Percentiles rank a stretch among this genome's conserved stretches.
Conservation (phyloP, 2,888 invertebrate genomes). For the Pinctada fucata region DNA sequence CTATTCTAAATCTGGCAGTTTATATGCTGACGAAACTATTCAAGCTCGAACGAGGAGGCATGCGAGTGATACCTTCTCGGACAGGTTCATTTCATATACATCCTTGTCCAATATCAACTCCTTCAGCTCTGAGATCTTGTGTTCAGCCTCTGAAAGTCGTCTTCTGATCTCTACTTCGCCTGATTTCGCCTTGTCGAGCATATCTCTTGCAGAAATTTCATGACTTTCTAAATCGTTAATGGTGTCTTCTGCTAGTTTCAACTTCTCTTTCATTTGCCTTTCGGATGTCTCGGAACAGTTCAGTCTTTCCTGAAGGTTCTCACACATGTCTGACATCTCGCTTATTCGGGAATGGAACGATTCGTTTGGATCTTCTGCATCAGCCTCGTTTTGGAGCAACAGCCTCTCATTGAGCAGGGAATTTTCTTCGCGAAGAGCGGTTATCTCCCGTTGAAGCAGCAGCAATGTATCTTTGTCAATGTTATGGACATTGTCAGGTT, state of each 20-base stretch:
- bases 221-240: slow-evolving; percentile 65
- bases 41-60: too few relatives aligned
- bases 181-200: slow-evolving; percentile 60
- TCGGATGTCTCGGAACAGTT: slow-evolving; percentile 60
- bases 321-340: slow-evolving; percentile 62
- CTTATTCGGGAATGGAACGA: slow-evolving; percentile 39
- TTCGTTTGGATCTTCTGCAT: slow-evolving; percentile 41
- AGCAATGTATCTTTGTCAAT: too few relatives aligned
- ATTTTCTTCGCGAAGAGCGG: slow-evolving; percentile 58
- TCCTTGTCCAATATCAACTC: slow-evolving; percentile 66
- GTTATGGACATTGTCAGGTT: too few relatives aligned
- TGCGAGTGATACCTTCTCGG: slow-evolving; percentile 62
- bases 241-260: slow-evolving; percentile 66
- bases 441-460: slow-evolving; percentile 41
- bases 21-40: too few relatives aligned
- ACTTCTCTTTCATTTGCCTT: slow-evolving; percentile 59
- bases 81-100: slow-evolving; percentile 56
- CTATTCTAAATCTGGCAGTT: too few relatives aligned
- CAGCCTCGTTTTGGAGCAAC: slow-evolving; percentile 40
- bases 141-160: slow-evolving; percentile 51
- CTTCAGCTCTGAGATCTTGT: slow-evolving; percentile 64
- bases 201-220: slow-evolving; percentile 60
- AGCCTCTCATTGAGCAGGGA: slow-evolving; percentile 53
- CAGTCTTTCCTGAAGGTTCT: slow-evolving; percentile 63
- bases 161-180: slow-evolving; percentile 57